Evolutionary conservation across 2,797 vertebrate genomes (phyloP), one percentile per base, ranked within the genome.

Genomic region (Oreortyx pictus): DNA sequence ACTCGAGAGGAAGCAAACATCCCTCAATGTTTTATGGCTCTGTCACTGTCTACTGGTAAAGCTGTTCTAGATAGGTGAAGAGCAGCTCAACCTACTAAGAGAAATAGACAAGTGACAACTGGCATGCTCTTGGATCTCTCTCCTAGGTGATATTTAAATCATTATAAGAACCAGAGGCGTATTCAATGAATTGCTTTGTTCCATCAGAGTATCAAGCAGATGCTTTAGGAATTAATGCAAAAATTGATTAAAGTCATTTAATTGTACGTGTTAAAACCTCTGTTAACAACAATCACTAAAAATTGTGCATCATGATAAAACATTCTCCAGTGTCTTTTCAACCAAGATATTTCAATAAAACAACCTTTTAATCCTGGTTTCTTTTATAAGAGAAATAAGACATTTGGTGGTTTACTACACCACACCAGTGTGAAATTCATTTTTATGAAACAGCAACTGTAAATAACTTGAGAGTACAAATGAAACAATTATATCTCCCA

Each of bases 391-490:
- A 80, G 43, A 73, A 72, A 49, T 49, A 82, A 92, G 71, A n/a
- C 33, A 70, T 66, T 46, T 41, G 14, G 33, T 66, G 54, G 41
- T 88, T 92, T 92, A 94, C 77, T 80, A 70, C n/a, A 82, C 35
- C 70, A 86, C 66, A 88, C 29, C 39, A 85, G 54, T 9, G 46
- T 62, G 59, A 79, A 75, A 88, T 88, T 82, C 22, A 24, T 86
- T 92, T 82, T 52, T 49, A 74, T 43, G 84, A 64, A 73, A 59
- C 17, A 76, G 70, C 62, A 78, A 66, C 22, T 81, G 67, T 52
- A 89, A 84, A 47, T 49, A 94, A 54, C 49, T 54, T 73, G 74
- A 81, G 24, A 78, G 59, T 54, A 81, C 60, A 88, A 94, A 89
- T 60, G 56, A 49, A 95, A 86, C 19, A 33, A 33, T 15, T 59